Conservation (phyloP, 2,888 invertebrate genomes). For the Eulithis prunata region DNA sequence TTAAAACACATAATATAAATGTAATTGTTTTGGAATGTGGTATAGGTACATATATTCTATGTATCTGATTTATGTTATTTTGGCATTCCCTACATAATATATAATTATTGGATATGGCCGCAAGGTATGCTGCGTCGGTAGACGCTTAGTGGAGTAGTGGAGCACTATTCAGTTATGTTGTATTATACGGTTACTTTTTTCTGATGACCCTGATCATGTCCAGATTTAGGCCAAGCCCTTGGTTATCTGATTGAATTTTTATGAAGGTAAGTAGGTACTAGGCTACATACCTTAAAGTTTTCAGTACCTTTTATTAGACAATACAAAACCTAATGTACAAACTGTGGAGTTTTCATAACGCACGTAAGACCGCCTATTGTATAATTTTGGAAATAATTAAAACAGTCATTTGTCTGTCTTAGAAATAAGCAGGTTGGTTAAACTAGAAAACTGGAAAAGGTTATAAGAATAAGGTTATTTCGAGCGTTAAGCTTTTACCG, state of each 20-base stretch:
- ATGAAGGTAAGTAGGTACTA: slow-evolving; percentile 23
- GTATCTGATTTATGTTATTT: not conserved
- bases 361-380: slow-evolving; percentile 8
- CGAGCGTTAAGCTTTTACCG: too few relatives aligned
- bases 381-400: slow-evolving; percentile 5
- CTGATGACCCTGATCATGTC: slow-evolving; percentile 65
- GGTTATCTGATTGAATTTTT: slow-evolving; percentile 54
- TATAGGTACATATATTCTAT: too few relatives aligned
- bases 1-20: too few relatives aligned
- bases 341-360: slow-evolving; percentile 5
- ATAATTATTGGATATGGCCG: slow-evolving; percentile 64
- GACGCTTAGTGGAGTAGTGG: slow-evolving; percentile 74
- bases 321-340: slow-evolving; percentile 10
- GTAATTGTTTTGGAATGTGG: too few relatives aligned
- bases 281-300: slow-evolving; percentile 24
- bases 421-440: not conserved
- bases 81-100: not conserved
- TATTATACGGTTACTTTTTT: slow-evolving; percentile 78
- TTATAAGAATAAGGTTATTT: too few relatives aligned
- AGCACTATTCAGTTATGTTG: slow-evolving; percentile 78
- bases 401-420: not conserved
- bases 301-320: slow-evolving; percentile 17
- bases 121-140: slow-evolving; percentile 55
- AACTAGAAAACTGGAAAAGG: not conserved
- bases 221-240: slow-evolving; percentile 65